phyloP scores from a whole-genome alignment of 2,888 invertebrate species.

The Watsonalla cultraria region DNA sequence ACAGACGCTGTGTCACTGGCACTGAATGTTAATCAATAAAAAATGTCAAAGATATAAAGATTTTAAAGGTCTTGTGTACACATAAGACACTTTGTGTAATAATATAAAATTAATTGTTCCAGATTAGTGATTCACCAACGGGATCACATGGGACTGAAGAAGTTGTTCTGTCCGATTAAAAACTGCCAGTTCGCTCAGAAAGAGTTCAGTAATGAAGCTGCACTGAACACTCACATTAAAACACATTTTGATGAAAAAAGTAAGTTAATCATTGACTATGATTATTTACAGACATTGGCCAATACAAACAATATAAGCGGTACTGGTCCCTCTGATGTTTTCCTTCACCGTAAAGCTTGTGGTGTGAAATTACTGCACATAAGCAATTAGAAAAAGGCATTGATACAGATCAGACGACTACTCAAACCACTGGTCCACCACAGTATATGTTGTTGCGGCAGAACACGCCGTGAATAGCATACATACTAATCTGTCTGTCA shows the following conservation, averaged over 20 bases:
- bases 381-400: no score
- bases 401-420: no score
- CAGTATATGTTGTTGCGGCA: no score
- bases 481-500: no score
- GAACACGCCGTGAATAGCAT: no score
- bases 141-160: conserved; percentile 38
- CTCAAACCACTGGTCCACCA: no score
- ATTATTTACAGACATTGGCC: neutral
- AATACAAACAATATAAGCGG: neutral
- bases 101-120: conserved; percentile 15
- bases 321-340: no score
- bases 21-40: no score
- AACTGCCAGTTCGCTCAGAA: conserved; percentile 34
- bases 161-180: conserved; percentile 42
- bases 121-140: conserved; percentile 49
- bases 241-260: conserved; percentile 43
- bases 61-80: neutral
- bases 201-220: conserved; percentile 33
- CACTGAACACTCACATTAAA: conserved; percentile 46
- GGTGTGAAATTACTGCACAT: no score
- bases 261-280: conserved; percentile 26
- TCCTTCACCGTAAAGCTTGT: no score
- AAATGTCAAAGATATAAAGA: no score
- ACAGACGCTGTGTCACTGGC: no score
- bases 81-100: neutral